Conservation (phyloP, 2,888 invertebrate species). For the Spodoptera littoralis region DNA sequence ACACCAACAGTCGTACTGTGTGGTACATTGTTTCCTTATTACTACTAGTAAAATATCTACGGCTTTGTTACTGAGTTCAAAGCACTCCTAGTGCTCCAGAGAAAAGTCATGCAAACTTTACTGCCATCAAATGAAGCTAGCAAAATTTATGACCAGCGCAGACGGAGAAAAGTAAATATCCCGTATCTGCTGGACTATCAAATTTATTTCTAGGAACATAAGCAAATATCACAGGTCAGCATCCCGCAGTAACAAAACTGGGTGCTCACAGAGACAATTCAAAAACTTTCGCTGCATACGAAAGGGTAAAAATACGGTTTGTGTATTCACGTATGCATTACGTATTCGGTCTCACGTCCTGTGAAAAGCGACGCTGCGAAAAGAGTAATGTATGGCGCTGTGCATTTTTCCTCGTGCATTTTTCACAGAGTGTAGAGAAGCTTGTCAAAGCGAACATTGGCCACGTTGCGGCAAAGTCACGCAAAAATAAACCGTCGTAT, state of each 20-base stretch:
- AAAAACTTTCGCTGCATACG: constrained; percentile 51
- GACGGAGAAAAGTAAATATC: constrained; percentile 33
- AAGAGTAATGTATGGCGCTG: constrained; percentile 67
- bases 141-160: constrained; percentile 26
- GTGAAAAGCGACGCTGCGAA: constrained; percentile 59
- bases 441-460: constrained; percentile 59
- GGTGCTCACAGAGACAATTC: constrained; percentile 41
- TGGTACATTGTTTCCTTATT: too few species aligned
- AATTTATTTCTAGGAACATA: constrained; percentile 40
- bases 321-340: constrained; percentile 57
- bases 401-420: constrained; percentile 71
- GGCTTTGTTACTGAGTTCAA: constrained; percentile 4
- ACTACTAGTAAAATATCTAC: not conserved
- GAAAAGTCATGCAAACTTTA: constrained; percentile 14
- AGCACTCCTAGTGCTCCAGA: constrained; percentile 1
- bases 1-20: too few species aligned
- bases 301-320: constrained; percentile 37
- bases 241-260: constrained; percentile 22
- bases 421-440: constrained; percentile 63
- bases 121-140: constrained; percentile 22
- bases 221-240: constrained; percentile 40
- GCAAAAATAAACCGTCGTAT: constrained; percentile 48
- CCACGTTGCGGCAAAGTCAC: constrained; percentile 62
- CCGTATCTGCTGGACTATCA: constrained; percentile 32
- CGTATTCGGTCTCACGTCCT: constrained; percentile 59